Conservation (phyloP, 2,888 invertebrate species). For the Pardosa pseudoannulata region DNA sequence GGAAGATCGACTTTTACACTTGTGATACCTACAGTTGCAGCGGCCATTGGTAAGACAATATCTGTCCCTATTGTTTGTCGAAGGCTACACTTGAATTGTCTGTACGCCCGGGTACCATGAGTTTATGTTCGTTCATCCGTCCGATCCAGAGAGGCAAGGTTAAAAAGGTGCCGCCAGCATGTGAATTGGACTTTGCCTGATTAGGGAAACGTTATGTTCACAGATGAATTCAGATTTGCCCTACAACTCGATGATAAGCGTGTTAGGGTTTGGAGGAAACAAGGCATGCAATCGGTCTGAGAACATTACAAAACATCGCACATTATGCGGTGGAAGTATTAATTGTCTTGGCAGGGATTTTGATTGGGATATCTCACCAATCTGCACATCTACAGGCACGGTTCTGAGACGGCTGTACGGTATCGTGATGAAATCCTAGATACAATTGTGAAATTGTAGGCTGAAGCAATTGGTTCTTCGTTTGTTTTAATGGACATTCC, state of each 20-base stretch:
- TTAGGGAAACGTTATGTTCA: slow-evolving; percentile 25
- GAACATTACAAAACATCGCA: slow-evolving; percentile 6
- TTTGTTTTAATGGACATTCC: background rate
- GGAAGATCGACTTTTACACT: background rate
- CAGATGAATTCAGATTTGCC: slow-evolving; percentile 15
- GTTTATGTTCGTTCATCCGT: slow-evolving; percentile 14
- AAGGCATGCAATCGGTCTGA: slow-evolving; percentile 10
- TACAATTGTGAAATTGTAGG: background rate
- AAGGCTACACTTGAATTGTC: slow-evolving; percentile 21
- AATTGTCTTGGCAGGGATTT: slow-evolving; percentile 20
- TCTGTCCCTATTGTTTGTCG: background rate
- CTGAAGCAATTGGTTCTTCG: background rate
- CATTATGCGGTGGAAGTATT: background rate
- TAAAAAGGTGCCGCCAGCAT: background rate
- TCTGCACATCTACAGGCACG: background rate
- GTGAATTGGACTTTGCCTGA: slow-evolving; percentile 10
- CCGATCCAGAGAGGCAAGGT: slow-evolving; percentile 7
- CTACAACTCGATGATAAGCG: slow-evolving; percentile 13
- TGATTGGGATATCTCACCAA: background rate
- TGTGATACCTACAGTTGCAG: background rate
- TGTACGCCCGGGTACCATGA: slow-evolving; percentile 14
- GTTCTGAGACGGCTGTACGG: slow-evolving; percentile 18
- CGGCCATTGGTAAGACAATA: slow-evolving; percentile 23
- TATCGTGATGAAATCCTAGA: slow-evolving; percentile 5
- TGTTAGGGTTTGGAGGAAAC: slow-evolving; percentile 16